Conservation (phyloP, 2,113 vertebrate genomes). For the Gorilla gorilla region DNA sequence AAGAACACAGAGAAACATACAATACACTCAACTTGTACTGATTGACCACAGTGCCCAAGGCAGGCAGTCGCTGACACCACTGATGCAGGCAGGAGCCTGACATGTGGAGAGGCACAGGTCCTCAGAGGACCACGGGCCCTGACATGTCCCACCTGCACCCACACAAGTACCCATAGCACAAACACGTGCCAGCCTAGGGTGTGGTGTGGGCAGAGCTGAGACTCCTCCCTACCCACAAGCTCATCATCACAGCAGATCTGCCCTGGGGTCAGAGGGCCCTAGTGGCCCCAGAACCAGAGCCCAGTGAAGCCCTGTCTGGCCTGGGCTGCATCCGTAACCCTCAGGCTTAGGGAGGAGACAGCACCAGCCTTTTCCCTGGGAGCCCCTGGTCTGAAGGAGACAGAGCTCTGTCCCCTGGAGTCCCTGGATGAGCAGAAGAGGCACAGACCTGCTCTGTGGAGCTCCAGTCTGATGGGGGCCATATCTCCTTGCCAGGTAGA, state of each 20-base stretch:
- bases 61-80: background rate
- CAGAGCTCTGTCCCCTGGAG: background rate
- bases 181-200: slow-evolving; percentile 59
- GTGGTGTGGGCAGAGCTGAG: slow-evolving; percentile 38
- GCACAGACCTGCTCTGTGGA: background rate
- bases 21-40: background rate
- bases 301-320: background rate
- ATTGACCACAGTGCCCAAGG: background rate
- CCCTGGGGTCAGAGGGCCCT: slow-evolving; percentile 28
- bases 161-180: slow-evolving; percentile 51
- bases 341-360: background rate
- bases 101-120: slow-evolving; percentile 2
- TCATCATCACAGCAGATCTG: background rate
- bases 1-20: background rate
- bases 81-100: slow-evolving; percentile 40
- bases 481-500: background rate
- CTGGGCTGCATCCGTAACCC: background rate
- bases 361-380: background rate
- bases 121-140: slow-evolving; percentile 51
- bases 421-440: background rate
- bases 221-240: slow-evolving; percentile 4
- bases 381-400: background rate
- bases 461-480: background rate
- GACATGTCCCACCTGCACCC: slow-evolving; percentile 60
- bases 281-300: background rate